Evolutionary conservation across 1,140 invertebrate species (phyloP).

Genomic region (Onthophagus taurus): DNA sequence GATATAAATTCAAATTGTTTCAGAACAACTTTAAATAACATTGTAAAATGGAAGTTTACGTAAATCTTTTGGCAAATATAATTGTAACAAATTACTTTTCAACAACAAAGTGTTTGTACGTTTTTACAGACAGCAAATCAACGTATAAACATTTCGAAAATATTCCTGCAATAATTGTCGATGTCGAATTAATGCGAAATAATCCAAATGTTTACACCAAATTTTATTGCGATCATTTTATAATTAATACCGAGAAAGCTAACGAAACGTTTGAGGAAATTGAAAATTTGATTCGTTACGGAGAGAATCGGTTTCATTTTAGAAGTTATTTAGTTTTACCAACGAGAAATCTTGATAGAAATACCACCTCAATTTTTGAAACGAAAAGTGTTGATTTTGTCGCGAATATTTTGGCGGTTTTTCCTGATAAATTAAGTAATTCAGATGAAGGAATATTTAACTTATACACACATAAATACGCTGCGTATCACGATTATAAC

Average conservation of each 20-base stretch:
- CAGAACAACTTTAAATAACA: too few species aligned
- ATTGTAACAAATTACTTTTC: too few species aligned
- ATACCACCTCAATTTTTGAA: conserved; percentile 9
- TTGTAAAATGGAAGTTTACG: too few species aligned
- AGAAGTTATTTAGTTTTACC: conserved; percentile 22
- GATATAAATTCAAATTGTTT: too few species aligned
- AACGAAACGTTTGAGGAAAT: conserved; percentile 16
- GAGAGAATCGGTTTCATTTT: conserved; percentile 22
- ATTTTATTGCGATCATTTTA: too few species aligned
- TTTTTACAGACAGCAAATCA: too few species aligned
- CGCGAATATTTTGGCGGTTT: conserved; percentile 19
- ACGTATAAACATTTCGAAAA: too few species aligned
- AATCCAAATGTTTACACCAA: too few species aligned
- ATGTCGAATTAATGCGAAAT: too few species aligned
- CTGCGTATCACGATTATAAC: conserved; percentile 15
- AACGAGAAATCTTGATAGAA: neutral
- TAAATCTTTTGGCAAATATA: too few species aligned
- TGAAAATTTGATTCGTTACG: conserved; percentile 19
- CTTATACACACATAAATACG: conserved; percentile 26
- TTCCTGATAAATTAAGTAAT: neutral
- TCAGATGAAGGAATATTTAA: conserved; percentile 6
- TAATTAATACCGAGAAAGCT: conserved; percentile 18
- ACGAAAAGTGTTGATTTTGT: conserved; percentile 18
- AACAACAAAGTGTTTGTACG: too few species aligned
- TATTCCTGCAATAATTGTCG: too few species aligned